phyloP scores from a whole-genome alignment of 2,888 invertebrate genomes.

The Gonocerus acuteangulatus region DNA sequence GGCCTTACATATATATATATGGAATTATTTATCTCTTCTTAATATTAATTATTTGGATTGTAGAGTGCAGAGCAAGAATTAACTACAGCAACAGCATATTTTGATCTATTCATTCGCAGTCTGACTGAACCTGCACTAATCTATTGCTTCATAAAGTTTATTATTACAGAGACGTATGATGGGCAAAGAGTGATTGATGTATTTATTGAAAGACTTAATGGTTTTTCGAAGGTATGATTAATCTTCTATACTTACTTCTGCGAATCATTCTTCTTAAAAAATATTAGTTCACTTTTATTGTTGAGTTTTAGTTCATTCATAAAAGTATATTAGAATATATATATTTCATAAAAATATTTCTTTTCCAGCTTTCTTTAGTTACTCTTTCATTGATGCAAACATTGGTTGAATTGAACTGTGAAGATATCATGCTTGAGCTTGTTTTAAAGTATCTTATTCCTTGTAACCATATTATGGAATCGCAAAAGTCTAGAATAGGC shows the following conservation, averaged over 20 bases:
- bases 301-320: no score
- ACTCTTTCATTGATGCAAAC: slow-evolving; percentile 86
- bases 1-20: no score
- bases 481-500: slow-evolving; percentile 63
- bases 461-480: slow-evolving; percentile 71
- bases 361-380: slow-evolving; percentile 66
- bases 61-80: slow-evolving; percentile 83
- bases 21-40: no score
- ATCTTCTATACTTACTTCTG: not conserved
- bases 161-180: slow-evolving; percentile 76
- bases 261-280: not conserved
- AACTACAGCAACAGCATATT: slow-evolving; percentile 85
- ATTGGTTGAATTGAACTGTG: slow-evolving; percentile 83
- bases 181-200: slow-evolving; percentile 73
- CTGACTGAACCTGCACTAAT: slow-evolving; percentile 78
- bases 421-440: slow-evolving; percentile 90
- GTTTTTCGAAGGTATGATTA: slow-evolving; percentile 62
- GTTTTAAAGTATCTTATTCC: slow-evolving; percentile 77
- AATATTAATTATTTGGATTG: slow-evolving; percentile 42
- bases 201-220: slow-evolving; percentile 69
- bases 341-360: no score
- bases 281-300: not conserved
- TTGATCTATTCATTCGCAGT: slow-evolving; percentile 81
- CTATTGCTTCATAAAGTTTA: slow-evolving; percentile 73
- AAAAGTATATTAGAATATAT: no score